These are phyloP conservation scores for Marmota monax DNA, from an alignment of 2,113 vertebrate genomes.

Conservation along the genomic window DNA sequence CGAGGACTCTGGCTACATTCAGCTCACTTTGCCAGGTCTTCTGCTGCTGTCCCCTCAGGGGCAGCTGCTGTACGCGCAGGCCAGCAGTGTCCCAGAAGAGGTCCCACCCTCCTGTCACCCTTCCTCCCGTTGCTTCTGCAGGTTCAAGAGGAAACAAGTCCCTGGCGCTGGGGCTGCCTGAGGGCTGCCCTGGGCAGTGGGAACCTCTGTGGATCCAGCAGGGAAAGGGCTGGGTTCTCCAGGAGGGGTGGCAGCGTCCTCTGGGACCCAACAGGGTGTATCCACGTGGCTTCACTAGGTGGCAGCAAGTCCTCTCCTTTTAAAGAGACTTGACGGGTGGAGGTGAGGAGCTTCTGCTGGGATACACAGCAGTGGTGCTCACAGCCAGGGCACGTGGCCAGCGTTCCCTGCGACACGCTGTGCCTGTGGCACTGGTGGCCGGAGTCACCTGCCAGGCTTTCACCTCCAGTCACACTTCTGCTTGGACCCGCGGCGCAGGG, in stretches of 20 bases:
- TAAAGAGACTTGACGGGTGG: background rate
- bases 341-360: background rate
- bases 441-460: background rate
- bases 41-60: background rate
- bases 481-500: background rate
- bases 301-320: slow-evolving; percentile 71
- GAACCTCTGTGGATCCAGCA: too few relatives aligned
- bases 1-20: background rate
- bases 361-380: background rate
- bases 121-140: background rate
- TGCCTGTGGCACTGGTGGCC: background rate
- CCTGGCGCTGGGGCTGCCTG: background rate
- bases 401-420: background rate
- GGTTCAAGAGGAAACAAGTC: background rate
- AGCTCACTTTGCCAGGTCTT: background rate
- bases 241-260: too few relatives aligned
- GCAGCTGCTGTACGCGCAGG: background rate
- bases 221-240: too few relatives aligned
- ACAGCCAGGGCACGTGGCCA: background rate
- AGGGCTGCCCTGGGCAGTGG: too few relatives aligned
- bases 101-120: background rate
- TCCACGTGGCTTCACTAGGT: slow-evolving; percentile 40
- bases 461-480: background rate
- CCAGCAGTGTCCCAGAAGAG: background rate
- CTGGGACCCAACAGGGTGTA: too few relatives aligned